Conservation (phyloP, 1,140 invertebrate genomes). For the Eumeta japonica region DNA sequence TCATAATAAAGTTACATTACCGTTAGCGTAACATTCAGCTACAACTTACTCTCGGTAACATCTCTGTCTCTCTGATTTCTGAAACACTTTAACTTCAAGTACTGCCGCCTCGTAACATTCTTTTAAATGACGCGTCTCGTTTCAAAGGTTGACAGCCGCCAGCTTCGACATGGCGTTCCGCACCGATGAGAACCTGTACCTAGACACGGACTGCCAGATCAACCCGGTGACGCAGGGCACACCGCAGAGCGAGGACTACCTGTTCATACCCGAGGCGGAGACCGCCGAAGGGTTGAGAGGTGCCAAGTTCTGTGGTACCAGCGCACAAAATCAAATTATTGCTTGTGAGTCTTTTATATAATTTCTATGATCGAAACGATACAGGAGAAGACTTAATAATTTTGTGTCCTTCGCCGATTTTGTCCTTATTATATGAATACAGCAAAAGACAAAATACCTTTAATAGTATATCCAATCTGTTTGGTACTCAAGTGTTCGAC, state of each 20-base stretch:
- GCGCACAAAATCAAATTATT: slow-evolving; percentile 40
- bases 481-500: too few relatives aligned
- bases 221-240: slow-evolving; percentile 38
- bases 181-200: slow-evolving; percentile 25
- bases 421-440: too few relatives aligned
- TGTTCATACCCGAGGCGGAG: slow-evolving; percentile 56
- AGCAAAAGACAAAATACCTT: neutral
- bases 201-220: slow-evolving; percentile 47
- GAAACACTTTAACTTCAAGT: too few relatives aligned
- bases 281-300: slow-evolving; percentile 43
- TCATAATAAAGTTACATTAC: neutral
- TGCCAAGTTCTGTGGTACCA: slow-evolving; percentile 45
- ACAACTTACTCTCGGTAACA: too few relatives aligned
- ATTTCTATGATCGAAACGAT: slow-evolving; percentile 1
- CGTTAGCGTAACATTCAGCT: slow-evolving; percentile 1
- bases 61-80: too few relatives aligned
- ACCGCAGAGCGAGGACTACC: slow-evolving; percentile 48
- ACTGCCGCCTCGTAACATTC: too few relatives aligned
- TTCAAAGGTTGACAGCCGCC: slow-evolving; percentile 34
- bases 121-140: too few relatives aligned
- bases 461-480: too few relatives aligned
- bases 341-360: slow-evolving; percentile 33
- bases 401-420: neutral
- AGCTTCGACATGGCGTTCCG: slow-evolving; percentile 42
- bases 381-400: slow-evolving; percentile 1